phyloP scores from a whole-genome alignment of 2,888 invertebrate species.

The Therioaphis trifolii region DNA sequence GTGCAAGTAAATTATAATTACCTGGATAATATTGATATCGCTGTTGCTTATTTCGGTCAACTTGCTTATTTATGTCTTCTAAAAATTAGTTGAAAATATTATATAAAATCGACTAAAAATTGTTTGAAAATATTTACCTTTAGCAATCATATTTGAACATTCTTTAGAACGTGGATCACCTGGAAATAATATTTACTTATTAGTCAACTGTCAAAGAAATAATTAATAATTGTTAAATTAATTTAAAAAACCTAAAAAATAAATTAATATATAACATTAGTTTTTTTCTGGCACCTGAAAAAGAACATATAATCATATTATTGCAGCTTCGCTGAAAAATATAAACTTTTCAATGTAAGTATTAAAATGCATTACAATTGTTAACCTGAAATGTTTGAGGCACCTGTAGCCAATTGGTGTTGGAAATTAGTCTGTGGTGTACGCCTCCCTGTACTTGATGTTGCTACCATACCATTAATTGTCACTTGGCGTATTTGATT shows the following conservation, averaged over 20 bases:
- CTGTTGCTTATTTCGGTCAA: conserved; percentile 52
- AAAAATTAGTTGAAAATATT: conserved; percentile 1
- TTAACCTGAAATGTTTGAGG: conserved; percentile 61
- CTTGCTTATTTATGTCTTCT: conserved; percentile 55
- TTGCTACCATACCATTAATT: conserved; percentile 58
- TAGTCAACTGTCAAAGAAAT: neutral
- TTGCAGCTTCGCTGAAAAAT: conserved; percentile 49
- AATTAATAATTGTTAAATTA: neutral
- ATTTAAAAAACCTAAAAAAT: conserved; percentile 23
- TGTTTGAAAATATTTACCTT: conserved; percentile 43
- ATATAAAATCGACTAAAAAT: neutral
- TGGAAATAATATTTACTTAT: conserved; percentile 30
- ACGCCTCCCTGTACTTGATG: conserved; percentile 54
- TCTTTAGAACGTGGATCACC: conserved; percentile 52
- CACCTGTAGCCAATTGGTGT: conserved; percentile 54
- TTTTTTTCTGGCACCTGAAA: conserved; percentile 29
- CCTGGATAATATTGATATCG: conserved; percentile 58
- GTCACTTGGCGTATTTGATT: conserved; percentile 59
- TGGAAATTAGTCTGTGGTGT: conserved; percentile 60
- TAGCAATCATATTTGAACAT: conserved; percentile 34
- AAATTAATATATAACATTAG: conserved; percentile 31
- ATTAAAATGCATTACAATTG: conserved; percentile 37
- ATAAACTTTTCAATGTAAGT: conserved; percentile 35
- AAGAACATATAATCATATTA: conserved; percentile 35
- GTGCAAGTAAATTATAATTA: conserved; percentile 10